A percentile compares a stretch with the other conserved stretches of the same genome.
These are phyloP conservation scores for Neosilurus hyrtlii DNA, from an alignment of 2,797 vertebrate species.

Conservation along the genomic window DNA sequence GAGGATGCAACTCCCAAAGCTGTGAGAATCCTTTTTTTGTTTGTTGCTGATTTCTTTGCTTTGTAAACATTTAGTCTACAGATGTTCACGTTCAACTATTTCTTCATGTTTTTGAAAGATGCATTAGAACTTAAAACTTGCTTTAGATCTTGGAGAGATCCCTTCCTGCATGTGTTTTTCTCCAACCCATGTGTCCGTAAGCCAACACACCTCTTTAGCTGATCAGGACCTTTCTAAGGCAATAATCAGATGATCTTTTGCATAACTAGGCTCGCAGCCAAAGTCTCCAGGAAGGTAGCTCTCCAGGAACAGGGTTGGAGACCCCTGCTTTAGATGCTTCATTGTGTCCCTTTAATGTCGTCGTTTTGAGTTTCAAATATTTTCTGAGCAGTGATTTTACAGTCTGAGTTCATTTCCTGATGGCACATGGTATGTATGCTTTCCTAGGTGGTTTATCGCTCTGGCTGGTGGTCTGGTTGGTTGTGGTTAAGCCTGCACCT, in stretches of 20 bases:
- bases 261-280: too few species aligned
- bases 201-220: too few species aligned
- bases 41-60: not conserved
- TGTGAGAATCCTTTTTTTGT: not conserved
- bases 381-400: not conserved
- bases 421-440: constrained; percentile 40
- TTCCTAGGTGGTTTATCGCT: constrained; percentile 71
- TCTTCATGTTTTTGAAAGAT: not conserved
- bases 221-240: too few species aligned
- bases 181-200: too few species aligned
- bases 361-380: not conserved
- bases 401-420: constrained; percentile 1
- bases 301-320: too few species aligned
- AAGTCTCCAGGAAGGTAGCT: too few species aligned
- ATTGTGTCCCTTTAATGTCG: not conserved
- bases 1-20: not conserved
- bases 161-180: too few species aligned
- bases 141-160: not conserved
- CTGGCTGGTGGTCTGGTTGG: constrained; percentile 77
- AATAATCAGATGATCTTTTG: too few species aligned
- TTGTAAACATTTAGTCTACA: not conserved
- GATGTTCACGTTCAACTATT: not conserved
- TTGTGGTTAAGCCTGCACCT: constrained; percentile 72
- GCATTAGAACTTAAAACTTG: constrained; percentile 1
- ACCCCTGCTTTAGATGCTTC: not conserved